Evolutionary conservation across 2,888 invertebrate genomes (phyloP), one percentile per base, ranked within the genome.

Genomic region (Drosophila buzzatii): DNA sequence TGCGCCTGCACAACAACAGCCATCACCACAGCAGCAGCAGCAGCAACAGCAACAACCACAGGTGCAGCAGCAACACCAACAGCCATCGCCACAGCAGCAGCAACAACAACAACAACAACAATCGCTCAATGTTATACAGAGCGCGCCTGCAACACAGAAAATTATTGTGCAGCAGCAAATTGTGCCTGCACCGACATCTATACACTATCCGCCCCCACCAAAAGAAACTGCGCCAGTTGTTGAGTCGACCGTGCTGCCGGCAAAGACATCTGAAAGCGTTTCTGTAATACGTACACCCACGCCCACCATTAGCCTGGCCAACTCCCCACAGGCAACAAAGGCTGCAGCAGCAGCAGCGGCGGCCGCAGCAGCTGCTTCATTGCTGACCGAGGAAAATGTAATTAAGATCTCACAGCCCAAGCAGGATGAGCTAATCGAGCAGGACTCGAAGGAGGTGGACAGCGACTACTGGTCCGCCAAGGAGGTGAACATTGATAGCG

Each of bases 401-500:
- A 91, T 88, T 14, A 93, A 92, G 76, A 91, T 92, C 27, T 89
- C 92, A 16, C 86, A 90, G 66, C 84, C 91, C 8, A 90, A 91
- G 81, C 89, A 89, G 56, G 91, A 92, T 73, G 92, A 93, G 65
- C 89, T 84, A 57, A 91, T 93, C 60, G 94, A 94, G 91, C 93
- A 92, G 65, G 94, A 94, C 82, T 94, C 94, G 39, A 95, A 96
- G 79, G 96, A 96, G 83, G 87, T 90, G 47, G 96, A 96, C 89
- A 95, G 95, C 84, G 96, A 96, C 91, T 96, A 95, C 81, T 97
- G 96, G 96, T 96, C 96, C 41, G 95, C 96, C 8, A 96, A 96
- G 92, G 96, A 96, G 88, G 94, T 96, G 1, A 96, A 96, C 87
- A 96, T 96, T 76, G 96, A 97, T 80, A 96, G 96, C 23, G 97